phyloP scores from a whole-genome alignment of 2,797 vertebrate genomes.

The Cichlasoma orientale region DNA sequence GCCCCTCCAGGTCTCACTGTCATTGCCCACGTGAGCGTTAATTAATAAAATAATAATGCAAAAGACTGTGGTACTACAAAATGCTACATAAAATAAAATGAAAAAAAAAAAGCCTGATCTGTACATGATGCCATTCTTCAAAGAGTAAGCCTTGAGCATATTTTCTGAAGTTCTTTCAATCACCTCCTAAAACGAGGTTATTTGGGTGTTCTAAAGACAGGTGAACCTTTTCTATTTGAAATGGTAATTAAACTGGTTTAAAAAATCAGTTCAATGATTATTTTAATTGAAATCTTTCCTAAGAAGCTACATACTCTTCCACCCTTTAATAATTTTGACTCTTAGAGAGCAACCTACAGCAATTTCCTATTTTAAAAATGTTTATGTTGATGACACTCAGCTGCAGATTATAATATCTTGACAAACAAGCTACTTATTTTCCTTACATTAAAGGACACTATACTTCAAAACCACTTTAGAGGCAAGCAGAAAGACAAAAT shows the following conservation, averaged over 20 bases:
- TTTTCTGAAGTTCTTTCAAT: too few relatives aligned
- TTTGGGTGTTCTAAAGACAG: too few relatives aligned
- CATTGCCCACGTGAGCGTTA: too few relatives aligned
- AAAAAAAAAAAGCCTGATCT: too few relatives aligned
- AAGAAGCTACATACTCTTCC: background rate
- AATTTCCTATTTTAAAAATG: background rate
- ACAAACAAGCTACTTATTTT: background rate
- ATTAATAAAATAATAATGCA: too few relatives aligned
- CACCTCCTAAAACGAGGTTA: too few relatives aligned
- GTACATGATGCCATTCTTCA: too few relatives aligned
- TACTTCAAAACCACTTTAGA: slow-evolving; percentile 32
- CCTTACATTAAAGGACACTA: slow-evolving; percentile 7
- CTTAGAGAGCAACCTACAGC: background rate
- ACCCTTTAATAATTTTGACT: background rate
- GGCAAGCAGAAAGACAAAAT: slow-evolving; percentile 30
- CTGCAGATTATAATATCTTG: background rate
- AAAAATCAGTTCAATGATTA: background rate
- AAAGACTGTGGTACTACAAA: too few relatives aligned
- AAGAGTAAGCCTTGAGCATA: too few relatives aligned
- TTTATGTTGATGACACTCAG: background rate
- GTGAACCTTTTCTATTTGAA: background rate
- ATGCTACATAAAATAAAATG: too few relatives aligned
- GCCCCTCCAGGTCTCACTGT: too few relatives aligned
- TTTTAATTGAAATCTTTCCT: background rate
- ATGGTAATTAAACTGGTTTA: background rate